Base-by-base conservation (phyloP, 2,797 vertebrate species). In the Gadopsis marmoratus region DNA sequence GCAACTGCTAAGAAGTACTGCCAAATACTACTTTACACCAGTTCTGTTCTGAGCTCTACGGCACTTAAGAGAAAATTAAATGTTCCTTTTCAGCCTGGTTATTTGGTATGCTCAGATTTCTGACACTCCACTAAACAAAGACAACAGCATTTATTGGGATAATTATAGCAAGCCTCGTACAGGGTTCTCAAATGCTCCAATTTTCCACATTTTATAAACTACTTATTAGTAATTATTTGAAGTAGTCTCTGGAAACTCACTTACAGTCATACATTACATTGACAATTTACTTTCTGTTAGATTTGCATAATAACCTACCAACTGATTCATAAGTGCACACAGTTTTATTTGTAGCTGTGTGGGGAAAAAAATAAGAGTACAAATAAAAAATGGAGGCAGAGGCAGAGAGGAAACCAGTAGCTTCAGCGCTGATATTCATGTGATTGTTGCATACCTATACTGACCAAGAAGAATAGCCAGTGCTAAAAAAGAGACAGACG, bases 21-120 rank as follows among this genome's bases (percentile, higher is more conserved):
- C 6, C 7, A 74, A 31, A 70, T 48, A 48, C 16, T 19, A 26
- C 31, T 60, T 62, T 56, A 13, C 26, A 59, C 1, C 9, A 47
- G 5, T 26, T 54, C 10, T n/a, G 3, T 7, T n/a, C 29, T 41
- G n/a, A 60, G 16, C 48, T 50, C 37, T 47, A 66, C 41, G 47
- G 31, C 31, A 37, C 43, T 12, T 71, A 33, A 45, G 0, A 71
- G n/a, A 39, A 81, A 78, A 81, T 23, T 10, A 26, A 33, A 55
- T 51, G 66, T 70, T 66, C 8, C 3, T 65, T 55, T 31, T 50
- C 12, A 29, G 17, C 13, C n/a, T 35, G 9, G 5, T 14, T 63
- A 29, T 62, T 26, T 26, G 26, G 26, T 50, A 37, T 23, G 69
- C 62, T 66, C 16, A 35, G n/a, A 54, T 14, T 26, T 12, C 10